Evolutionary conservation across 2,888 invertebrate genomes (phyloP), one percentile per base, ranked within the genome.

Genomic region (Nomada flava): DNA sequence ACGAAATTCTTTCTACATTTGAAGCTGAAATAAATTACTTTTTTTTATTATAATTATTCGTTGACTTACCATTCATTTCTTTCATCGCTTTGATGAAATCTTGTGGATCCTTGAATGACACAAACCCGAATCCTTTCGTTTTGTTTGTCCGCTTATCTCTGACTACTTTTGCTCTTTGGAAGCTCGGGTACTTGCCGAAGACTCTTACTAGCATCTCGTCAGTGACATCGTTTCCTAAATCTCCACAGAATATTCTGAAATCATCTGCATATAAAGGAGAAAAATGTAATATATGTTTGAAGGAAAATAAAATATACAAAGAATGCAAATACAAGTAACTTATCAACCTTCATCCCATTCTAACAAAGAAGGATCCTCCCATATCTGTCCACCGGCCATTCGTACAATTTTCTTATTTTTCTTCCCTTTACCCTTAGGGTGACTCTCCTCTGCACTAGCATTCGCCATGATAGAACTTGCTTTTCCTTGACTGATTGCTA

Each of bases 71-170:
- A 94, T 99, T 99, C 98, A 99, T 98, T 95, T 99, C 99, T 92
- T 99, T 98, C 97, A 99, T 99, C 11, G 99, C 99, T 90, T 97
- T 97, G 72, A 98, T 98, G 92, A 99, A 99, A 94, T 99, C 99
- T 50, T 97, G 97, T 0, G 99, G 99, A 94, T 99, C 99, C 91
- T 98, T 98, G 94, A 99, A 99, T 91, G 99, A 99, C 85, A 99
- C 98, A 94, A 99, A 99, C 0, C 99, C 99, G 93, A 98, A 99
- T 0, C 99, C 99, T 95, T 99, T 99, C 85, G 98, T 99, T 94
- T 99, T 99, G 92, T 99, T 99, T 0, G 98, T 98, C 53, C 99
- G 95, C 92, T 98, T 98, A 94, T 99, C 99, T 73, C 99, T 95
- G 2, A 99, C 96, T 26, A 99, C 99, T 93, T 98, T 98, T 0